Base-by-base conservation (phyloP, 2,888 invertebrate species). In the Crocallis elinguaria region DNA sequence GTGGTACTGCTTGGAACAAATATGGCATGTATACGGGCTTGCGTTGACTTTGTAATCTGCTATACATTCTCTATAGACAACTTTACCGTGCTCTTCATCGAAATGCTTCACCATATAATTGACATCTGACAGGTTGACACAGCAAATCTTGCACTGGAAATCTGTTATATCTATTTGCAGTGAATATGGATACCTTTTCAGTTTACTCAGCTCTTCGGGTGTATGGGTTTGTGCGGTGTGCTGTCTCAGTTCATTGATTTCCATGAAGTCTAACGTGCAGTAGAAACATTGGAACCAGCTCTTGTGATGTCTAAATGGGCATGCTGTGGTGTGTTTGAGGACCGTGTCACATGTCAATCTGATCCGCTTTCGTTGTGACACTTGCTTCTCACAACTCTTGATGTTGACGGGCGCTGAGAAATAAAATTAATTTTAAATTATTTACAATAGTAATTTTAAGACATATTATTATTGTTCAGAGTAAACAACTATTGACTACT, bases 281-380 rank as follows among this genome's bases (percentile, higher is more conserved):
- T 80, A 89, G 63, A 89, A 88, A 38, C 89, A 89, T 57, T 81
- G 86, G 68, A 89, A 89, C 88, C 89, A 89, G 63, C 88, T 88
- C 29, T 82, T 84, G 64, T 82, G 82, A 57, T 89, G 89, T 13
- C 88, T 71, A 61, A 89, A 89, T 0, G 88, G 88, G 33, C 88
- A 89, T 0, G 88, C 88, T 0, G 87, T 88, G 1, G 88, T 88
- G 41, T 84, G 69, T 45, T 63, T 73, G 0, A 89, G 71, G 1
- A 89, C 73, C 1, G 69, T 77, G 6, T 74, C 71, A 44, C 86
- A 87, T 0, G 88, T 88, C 1, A 80, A 13, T 39, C 77, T 84
- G 2, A 86, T 68, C 0, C 83, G 76, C 63, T 79, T 84, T 0
- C 87, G 67, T 60, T 87, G 86, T 0, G 89, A 89, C 11, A 88